Percentiles rank a stretch among this genome's conserved stretches.
Evolutionary conservation across 1,140 invertebrate genomes (phyloP).

Genomic region (Pomacea maculata): DNA sequence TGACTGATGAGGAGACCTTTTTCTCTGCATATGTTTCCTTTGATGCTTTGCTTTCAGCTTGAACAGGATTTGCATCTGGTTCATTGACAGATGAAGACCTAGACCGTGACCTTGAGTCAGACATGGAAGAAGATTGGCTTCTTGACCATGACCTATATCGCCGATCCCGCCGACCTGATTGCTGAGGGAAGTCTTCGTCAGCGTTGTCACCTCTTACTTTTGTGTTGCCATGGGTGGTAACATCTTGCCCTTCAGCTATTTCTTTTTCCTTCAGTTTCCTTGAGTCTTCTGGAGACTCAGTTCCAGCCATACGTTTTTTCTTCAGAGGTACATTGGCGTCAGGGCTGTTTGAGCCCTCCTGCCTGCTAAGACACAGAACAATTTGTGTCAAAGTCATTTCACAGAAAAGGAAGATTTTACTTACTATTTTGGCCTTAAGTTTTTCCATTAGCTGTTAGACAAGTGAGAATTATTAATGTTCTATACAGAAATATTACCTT

Average conservation of each 20-base stretch:
- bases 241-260: too few relatives aligned
- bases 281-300: too few relatives aligned
- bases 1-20: not conserved
- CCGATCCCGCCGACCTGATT: too few relatives aligned
- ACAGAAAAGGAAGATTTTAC: not conserved
- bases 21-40: not conserved
- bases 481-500: too few relatives aligned
- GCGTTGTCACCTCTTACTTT: too few relatives aligned
- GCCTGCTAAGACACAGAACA: not conserved
- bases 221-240: too few relatives aligned
- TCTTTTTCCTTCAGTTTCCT: too few relatives aligned
- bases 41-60: not conserved
- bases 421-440: not conserved
- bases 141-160: too few relatives aligned
- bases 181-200: too few relatives aligned
- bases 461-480: too few relatives aligned
- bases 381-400: not conserved
- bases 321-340: not conserved
- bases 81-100: not conserved
- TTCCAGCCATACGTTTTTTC: not conserved
- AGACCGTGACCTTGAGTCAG: not conserved
- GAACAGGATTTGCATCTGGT: not conserved
- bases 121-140: too few relatives aligned
- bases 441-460: not conserved
- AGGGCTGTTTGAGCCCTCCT: not conserved